A percentile compares a stretch with the other conserved stretches of the same genome.
Conservation (phyloP, 2,888 invertebrate species). For the Siphonodentalium dalli region DNA sequence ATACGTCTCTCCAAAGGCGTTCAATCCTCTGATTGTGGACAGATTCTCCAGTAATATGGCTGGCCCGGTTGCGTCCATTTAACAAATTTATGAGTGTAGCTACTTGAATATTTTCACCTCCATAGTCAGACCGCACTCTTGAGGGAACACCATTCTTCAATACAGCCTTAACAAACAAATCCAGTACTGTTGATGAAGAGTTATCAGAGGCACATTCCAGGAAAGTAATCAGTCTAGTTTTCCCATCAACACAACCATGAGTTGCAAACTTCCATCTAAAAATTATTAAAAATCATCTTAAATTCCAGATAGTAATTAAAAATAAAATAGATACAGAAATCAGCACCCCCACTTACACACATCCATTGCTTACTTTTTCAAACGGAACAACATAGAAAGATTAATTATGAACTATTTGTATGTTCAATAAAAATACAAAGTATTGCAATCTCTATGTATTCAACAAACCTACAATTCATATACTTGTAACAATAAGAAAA, state of each 20-base stretch:
- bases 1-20: slow-evolving; percentile 21
- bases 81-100: slow-evolving; percentile 6
- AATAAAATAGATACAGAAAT: too few relatives aligned
- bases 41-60: slow-evolving; percentile 12
- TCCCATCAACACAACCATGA: slow-evolving; percentile 17
- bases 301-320: not conserved
- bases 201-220: slow-evolving; percentile 5
- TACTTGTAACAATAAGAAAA: too few relatives aligned
- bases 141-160: slow-evolving; percentile 10
- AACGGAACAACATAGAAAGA: too few relatives aligned
- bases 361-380: too few relatives aligned
- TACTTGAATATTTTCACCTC: slow-evolving; percentile 10
- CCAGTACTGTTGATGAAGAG: slow-evolving; percentile 1
- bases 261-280: slow-evolving; percentile 11
- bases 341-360: too few relatives aligned
- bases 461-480: too few relatives aligned
- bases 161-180: slow-evolving; percentile 5
- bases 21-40: slow-evolving; percentile 20
- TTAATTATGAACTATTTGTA: too few relatives aligned
- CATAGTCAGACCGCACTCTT: slow-evolving; percentile 15
- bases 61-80: not conserved
- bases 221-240: slow-evolving; percentile 5
- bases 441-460: too few relatives aligned
- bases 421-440: too few relatives aligned
- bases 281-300: not conserved